A percentile compares a stretch with the other conserved stretches of the same genome.
phyloP scores from a whole-genome alignment of 1,140 invertebrate genomes.

The Aphidius gifuensis region DNA sequence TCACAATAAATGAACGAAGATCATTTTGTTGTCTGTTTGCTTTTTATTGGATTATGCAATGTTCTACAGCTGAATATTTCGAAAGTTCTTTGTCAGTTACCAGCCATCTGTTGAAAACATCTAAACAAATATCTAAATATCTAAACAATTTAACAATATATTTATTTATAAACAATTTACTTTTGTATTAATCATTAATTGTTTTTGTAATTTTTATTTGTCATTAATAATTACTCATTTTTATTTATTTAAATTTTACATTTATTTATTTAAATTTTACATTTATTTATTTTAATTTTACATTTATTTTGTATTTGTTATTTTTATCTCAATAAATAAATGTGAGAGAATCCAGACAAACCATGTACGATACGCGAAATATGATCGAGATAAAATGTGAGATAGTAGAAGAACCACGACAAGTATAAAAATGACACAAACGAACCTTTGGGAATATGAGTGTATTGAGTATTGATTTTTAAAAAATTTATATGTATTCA shows the following conservation, averaged over 20 bases:
- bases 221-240: not conserved
- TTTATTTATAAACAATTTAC: no score
- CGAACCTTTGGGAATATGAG: slow-evolving; percentile 29
- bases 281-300: not conserved
- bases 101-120: no score
- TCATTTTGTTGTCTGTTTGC: no score
- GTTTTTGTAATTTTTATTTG: no score
- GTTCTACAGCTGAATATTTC: no score
- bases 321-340: not conserved
- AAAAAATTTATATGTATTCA: not conserved
- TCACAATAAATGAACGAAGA: no score
- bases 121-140: no score
- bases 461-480: slow-evolving; percentile 48
- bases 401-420: slow-evolving; percentile 28
- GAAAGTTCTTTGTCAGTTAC: no score
- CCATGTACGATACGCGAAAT: slow-evolving; percentile 8
- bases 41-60: no score
- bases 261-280: not conserved
- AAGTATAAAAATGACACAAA: slow-evolving; percentile 31
- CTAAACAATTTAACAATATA: no score
- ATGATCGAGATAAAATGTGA: slow-evolving; percentile 23
- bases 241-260: slow-evolving; percentile 3
- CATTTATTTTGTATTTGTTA: not conserved
- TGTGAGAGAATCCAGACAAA: slow-evolving; percentile 1
- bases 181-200: no score